Base-by-base conservation (phyloP, 2,797 vertebrate species). In the Parauchenoglanis ngamensis region DNA sequence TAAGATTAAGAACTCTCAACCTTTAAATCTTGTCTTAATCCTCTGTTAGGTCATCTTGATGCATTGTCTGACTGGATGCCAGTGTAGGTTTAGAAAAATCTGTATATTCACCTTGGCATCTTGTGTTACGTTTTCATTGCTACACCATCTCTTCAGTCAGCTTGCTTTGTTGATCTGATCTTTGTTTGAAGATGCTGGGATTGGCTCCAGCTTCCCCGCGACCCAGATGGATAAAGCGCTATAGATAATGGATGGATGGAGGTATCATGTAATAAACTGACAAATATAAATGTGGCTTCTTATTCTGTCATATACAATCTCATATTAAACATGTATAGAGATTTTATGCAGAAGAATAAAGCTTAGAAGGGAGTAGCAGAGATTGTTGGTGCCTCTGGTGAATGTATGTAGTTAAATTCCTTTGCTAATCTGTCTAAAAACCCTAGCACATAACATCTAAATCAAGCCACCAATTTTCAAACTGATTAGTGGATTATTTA, bases 51-150 rank as follows among this genome's bases (percentile, higher is more conserved):
- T 2, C 25, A 67, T 79, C 93, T 91, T 90, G 83, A 63, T 92
- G 88, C 89, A 87, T 75, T 67, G 19, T 82, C 73, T 72, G 80
- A 70, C 91, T 90, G 93, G 87, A 70, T 86, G 88, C 67, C 84
- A 68, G 87, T 92, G 91, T 90, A 90, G 87, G 76, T 52, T 25
- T 63, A 31, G n/a, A 35, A 11, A 1, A 44, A 6, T 82, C 73
- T 59, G 19, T 35, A 59, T 40, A 85, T 87, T 87, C 35, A 40
- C 2, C 2, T 40, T 44, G 68, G 19, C 68, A 72, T 40, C 35
- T 72, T 17, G 7, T 44, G 31, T 72, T 44, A 40, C 35, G 31
- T 40, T 72, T 44, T 31, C 35, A 35, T 35, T 72, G 68, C 68
- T 40, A 40, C 68, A 67, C 13, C 28, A 68, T 35, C 13, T 70